Percentiles rank a stretch among this genome's conserved stretches.
Conservation (phyloP, 1,140 invertebrate genomes). For the Heliconius hewitsoni region DNA sequence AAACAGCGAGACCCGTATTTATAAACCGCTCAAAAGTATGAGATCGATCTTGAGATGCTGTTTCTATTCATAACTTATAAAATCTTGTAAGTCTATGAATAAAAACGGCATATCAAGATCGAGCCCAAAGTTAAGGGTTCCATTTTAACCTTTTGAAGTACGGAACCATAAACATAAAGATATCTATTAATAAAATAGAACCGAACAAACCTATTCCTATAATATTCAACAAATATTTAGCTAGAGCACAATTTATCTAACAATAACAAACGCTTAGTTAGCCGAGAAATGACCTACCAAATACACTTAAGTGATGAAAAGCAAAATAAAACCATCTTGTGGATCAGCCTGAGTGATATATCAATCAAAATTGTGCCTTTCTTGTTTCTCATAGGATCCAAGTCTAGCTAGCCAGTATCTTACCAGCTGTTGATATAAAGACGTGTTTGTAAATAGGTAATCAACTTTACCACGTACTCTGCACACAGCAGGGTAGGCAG, state of each 20-base stretch:
- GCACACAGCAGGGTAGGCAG: too few relatives aligned
- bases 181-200: background rate
- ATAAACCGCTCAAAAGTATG: too few relatives aligned
- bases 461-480: too few relatives aligned
- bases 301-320: slow-evolving; percentile 28
- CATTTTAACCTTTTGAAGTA: too few relatives aligned
- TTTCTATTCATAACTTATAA: too few relatives aligned
- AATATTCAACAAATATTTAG: background rate
- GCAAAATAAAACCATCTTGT: slow-evolving; percentile 18
- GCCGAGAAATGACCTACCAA: slow-evolving; percentile 14
- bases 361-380: slow-evolving; percentile 11
- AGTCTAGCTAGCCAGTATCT: background rate
- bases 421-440: background rate
- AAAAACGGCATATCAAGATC: too few relatives aligned
- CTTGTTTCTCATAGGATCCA: background rate
- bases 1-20: too few relatives aligned
- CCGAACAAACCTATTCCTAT: background rate
- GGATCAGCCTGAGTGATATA: background rate
- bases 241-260: background rate
- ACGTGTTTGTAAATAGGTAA: slow-evolving; percentile 40
- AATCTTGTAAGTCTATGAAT: too few relatives aligned
- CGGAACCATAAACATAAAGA: background rate
- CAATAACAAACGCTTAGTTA: slow-evolving; percentile 11
- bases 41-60: too few relatives aligned
- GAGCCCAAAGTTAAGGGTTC: too few relatives aligned